Evolutionary conservation across 53 echinoderm and acorn worm genomes (phyloP).

Genomic region (Pentamera pediparva): DNA sequence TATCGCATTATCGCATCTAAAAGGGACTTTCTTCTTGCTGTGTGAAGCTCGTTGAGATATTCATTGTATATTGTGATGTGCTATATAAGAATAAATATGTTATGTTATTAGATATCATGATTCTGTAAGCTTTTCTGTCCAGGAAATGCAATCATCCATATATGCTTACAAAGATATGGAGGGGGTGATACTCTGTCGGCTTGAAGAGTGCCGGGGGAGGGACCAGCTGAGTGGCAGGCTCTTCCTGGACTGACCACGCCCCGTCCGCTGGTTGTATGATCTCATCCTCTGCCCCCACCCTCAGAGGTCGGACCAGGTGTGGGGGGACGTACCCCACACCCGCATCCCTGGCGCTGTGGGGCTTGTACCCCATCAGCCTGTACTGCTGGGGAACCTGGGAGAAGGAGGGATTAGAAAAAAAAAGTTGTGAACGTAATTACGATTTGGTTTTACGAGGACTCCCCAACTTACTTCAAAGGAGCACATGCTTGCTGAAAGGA

Average conservation of each 20-base stretch:
- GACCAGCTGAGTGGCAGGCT: conserved; percentile 42
- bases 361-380: conserved; percentile 68
- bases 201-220: conserved; percentile 85
- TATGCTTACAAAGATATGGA: conserved; percentile 95
- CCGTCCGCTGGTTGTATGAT: conserved; percentile 70
- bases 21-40: too few relatives aligned
- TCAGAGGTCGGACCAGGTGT: conserved; percentile 68
- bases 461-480: too few relatives aligned
- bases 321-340: conserved; percentile 79
- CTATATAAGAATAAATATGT: too few relatives aligned
- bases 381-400: conserved; percentile 88
- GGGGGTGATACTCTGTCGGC: conserved; percentile 86
- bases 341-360: conserved; percentile 77
- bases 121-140: too few relatives aligned
- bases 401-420: neutral
- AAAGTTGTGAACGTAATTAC: neutral
- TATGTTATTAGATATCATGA: too few relatives aligned
- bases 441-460: too few relatives aligned
- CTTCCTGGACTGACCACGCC: conserved; percentile 68
- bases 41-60: too few relatives aligned
- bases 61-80: too few relatives aligned
- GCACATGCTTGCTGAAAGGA: too few relatives aligned
- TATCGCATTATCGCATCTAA: too few relatives aligned
- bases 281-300: conserved; percentile 92
- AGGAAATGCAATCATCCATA: neutral